Conservation (phyloP, 1,140 invertebrate species). For the Centruroides vittatus region DNA sequence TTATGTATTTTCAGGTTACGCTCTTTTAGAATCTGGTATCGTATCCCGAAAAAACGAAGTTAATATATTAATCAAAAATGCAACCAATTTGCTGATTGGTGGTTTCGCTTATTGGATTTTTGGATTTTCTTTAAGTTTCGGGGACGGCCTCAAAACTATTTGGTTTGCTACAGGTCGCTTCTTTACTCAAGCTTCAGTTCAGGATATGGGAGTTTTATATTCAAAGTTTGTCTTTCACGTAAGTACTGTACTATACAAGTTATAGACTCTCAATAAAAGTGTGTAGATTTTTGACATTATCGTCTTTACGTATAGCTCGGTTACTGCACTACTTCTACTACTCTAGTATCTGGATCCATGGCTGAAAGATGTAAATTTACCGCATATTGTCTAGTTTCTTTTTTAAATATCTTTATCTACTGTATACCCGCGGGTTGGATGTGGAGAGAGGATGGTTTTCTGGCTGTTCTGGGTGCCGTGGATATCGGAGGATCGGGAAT, state of each 20-base stretch:
- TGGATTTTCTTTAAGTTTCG: slow-evolving; percentile 27
- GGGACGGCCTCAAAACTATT: slow-evolving; percentile 14
- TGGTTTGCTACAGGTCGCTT: slow-evolving; percentile 25
- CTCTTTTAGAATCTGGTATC: slow-evolving; percentile 27
- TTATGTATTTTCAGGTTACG: slow-evolving; percentile 22
- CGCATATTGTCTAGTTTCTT: slow-evolving; percentile 17
- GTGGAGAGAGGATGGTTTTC: slow-evolving; percentile 17
- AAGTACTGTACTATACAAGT: not conserved
- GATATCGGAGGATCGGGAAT: slow-evolving; percentile 20
- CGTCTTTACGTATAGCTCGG: slow-evolving; percentile 12
- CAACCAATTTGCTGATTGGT: slow-evolving; percentile 27
- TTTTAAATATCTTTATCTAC: slow-evolving; percentile 19
- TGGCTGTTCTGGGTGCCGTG: slow-evolving; percentile 16
- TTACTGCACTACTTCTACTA: slow-evolving; percentile 18
- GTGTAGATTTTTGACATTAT: not conserved
- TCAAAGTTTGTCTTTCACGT: slow-evolving; percentile 28
- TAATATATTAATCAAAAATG: slow-evolving; percentile 30
- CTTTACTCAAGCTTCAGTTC: slow-evolving; percentile 19
- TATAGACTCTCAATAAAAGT: not conserved
- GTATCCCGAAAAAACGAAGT: slow-evolving; percentile 29
- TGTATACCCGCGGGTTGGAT: slow-evolving; percentile 22
- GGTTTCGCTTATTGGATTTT: slow-evolving; percentile 28
- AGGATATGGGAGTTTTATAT: slow-evolving; percentile 26
- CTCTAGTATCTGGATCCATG: slow-evolving; percentile 24
- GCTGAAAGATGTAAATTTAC: slow-evolving; percentile 20